Base-by-base conservation (phyloP, 2,113 vertebrate genomes). In the Cyprinodon variegatus region DNA sequence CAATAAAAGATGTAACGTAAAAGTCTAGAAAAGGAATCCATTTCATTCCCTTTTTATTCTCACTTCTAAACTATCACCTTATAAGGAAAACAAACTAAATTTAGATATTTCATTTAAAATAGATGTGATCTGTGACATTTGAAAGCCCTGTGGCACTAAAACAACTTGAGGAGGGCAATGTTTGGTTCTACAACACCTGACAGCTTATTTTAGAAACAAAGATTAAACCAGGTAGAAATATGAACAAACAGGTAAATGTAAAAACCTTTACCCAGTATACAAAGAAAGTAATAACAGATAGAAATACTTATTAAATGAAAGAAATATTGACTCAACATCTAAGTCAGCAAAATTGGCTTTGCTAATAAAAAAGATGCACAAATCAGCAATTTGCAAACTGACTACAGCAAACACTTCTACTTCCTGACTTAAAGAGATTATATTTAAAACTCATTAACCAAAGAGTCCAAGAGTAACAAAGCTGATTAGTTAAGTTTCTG, bases 351-450 rank as follows among this genome's bases (percentile, higher is more conserved):
- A 73, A 76, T 39, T 38, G 41, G 60, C 39, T 22, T 70, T 59
- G 39, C 62, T 71, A 14, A 12, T 38, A 29, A 46, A 48, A 76
- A 74, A 76, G 59, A 29, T 43, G 57, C 50, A 70, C 61, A 63
- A 79, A 68, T 75, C 68, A 72, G 76, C 76, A 53, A 65, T 71
- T 77, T 79, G 17, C 65, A 76, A 69, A 72, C 2, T 13, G 78
- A 76, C 72, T 78, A 20, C 43, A 65, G 59, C 36, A 71, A 39
- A 75, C 46, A 57, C 36, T 69, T 68, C 46, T 17, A 2, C 63
- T 66, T 72, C 61, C 67, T 63, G 74, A 77, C 77, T 68, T 39
- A 40, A 20, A 69, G 40, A 63, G 37, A 74, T 8, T 36, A 29
- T 3, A 13, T 43, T 65, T 20, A 50, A 53, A 57, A n/a, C 39